These are phyloP conservation scores for Philotrypesis tridentata DNA, from an alignment of 1,140 invertebrate species.

Conservation along the genomic window DNA sequence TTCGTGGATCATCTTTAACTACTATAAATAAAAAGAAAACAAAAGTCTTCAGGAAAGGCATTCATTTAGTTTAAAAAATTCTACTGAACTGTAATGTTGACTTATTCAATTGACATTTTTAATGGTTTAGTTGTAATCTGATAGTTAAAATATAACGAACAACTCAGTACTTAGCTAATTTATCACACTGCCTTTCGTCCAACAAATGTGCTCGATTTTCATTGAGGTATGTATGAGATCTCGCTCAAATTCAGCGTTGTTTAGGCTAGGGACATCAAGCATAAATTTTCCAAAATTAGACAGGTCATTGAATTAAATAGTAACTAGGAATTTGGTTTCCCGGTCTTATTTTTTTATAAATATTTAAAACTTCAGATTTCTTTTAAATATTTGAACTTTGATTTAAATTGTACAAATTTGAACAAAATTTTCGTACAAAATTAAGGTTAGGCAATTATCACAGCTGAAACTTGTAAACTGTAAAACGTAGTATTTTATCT, in stretches of 20 bases:
- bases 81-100: slow-evolving; percentile 30
- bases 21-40: slow-evolving; percentile 12
- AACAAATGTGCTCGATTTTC: slow-evolving; percentile 59
- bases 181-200: slow-evolving; percentile 64
- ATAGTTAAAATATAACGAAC: slow-evolving; percentile 21
- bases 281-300: slow-evolving; percentile 26
- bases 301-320: neutral
- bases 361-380: neutral
- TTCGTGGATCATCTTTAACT: neutral
- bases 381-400: neutral
- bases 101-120: slow-evolving; percentile 11
- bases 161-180: slow-evolving; percentile 66
- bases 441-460: neutral
- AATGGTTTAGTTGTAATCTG: slow-evolving; percentile 3
- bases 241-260: slow-evolving; percentile 66
- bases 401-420: neutral
- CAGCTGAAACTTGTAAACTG: neutral
- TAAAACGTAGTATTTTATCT: neutral
- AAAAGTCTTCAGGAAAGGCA: neutral
- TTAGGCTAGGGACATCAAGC: slow-evolving; percentile 58
- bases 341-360: neutral
- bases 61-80: slow-evolving; percentile 2
- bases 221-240: slow-evolving; percentile 71
- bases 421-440: neutral
- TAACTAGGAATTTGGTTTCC: neutral